Evolutionary conservation across 1,140 invertebrate species (phyloP), one percentile per base, ranked within the genome.

Genomic region (Cydia strobilella): DNA sequence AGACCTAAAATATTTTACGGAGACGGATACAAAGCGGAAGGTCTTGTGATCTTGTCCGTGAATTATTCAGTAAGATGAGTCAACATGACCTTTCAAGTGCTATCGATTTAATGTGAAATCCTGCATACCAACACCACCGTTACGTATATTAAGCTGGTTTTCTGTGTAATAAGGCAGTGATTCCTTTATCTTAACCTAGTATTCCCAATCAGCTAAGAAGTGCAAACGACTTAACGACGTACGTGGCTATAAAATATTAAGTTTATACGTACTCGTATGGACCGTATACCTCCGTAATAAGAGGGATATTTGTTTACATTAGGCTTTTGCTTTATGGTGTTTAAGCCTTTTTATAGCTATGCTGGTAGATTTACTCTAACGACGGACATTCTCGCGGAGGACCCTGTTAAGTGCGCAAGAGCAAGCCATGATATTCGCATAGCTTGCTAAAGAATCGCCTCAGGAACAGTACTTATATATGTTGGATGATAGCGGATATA

Each of bases 361-460:
- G 54, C 7, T 27, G 25, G 31, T 69, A 9, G 31, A 69, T 69
- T 69, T 69, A 35, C 65, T 35, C 65, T 69, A 69, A 69, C 65
- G 65, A 69, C 65, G 3, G 9, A 23, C 65, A 69, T 35, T 69
- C 27, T 35, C 65, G 65, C n/a, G 13, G 31, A 39, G 65, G 27
- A 35, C 27, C 65, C 31, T 69, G 65, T 69, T 35, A 69, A 69
- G 27, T 66, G 63, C 65, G 65, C 31, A 69, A 35, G 31, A 35
- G 65, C 65, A 69, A 35, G 65, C 18, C 20, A 12, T 23, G 54
- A 0, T 59, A 23, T 59, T 23, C 54, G 5, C n/a, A 3, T 59
- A 20, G 54, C 54, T 10, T 59, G 20, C 7, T 12, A 23, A 23
- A 6, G 9, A 59, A 59, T 51, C 48, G n/a, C 6, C 6, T 45